Evolutionary conservation across 2,797 vertebrate genomes (phyloP), one percentile per base, ranked within the genome.

Genomic region (Margarornis squamiger): DNA sequence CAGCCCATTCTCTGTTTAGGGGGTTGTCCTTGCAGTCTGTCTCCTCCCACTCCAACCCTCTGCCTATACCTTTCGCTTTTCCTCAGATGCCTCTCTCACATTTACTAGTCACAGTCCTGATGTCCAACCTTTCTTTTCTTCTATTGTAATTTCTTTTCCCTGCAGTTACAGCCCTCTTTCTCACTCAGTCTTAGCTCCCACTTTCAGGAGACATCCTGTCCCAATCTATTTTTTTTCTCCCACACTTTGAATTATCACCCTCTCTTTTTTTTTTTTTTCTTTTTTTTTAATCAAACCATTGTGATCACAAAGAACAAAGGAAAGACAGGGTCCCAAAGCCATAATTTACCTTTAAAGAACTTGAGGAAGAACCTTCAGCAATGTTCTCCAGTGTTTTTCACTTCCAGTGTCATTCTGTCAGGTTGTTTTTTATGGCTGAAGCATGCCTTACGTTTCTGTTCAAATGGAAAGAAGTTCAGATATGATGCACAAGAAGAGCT

Each of bases 171-270:
- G 6, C 9, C 27, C 6, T 80, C 21, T 67, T 61, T 48, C 6
- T 59, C 10, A 8, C 23, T 23, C 54, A 57, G 26, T 49, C 38
- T 23, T 36, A 78, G 9, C 5, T 75, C 5, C 8, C 29, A 51
- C 17, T 81, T 89, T 27, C 22, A 41, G n/a, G 12, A 79, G 21
- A 63, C 22, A 72, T 78, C 12, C 10, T 10, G 3, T 52, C 23
- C 22, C 13, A 66, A 9, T 2, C 2, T 26, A 0, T 21, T 41
- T 30, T 34, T 48, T 63, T 15, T 26, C 3, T 8, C 7, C 12
- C 14, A 68, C 4, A 8, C 2, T n/a, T 48, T 49, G 16, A 73
- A 34, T 62, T 70, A 46, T 29, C 23, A 4, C 2, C 2, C 0
- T 38, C 11, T 39, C 6, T 39, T 15, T 39, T 39, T 39, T 39